Percentiles rank a stretch among this genome's conserved stretches.
Conservation (phyloP, 2,113 vertebrate species). For the Hippolais icterina region DNA sequence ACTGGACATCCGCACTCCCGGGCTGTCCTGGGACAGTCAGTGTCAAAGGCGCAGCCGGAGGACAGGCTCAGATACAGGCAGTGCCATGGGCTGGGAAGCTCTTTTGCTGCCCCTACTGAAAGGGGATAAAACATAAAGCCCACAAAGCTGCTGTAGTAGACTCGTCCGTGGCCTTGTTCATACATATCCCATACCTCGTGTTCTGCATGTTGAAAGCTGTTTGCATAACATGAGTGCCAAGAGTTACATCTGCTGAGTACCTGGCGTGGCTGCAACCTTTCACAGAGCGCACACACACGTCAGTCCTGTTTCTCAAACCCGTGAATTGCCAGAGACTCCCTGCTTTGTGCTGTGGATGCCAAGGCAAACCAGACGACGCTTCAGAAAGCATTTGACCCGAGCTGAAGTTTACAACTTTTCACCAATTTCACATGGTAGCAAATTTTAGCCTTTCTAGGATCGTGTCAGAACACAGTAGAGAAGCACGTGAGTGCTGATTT, state of each 20-base stretch:
- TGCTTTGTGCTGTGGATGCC: not conserved
- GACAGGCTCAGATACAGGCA: not conserved
- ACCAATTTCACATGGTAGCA: not conserved
- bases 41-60: not conserved
- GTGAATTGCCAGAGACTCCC: not conserved
- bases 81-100: not conserved
- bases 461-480: fast-evolving
- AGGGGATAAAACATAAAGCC: too few relatives aligned
- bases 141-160: not conserved
- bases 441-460: not conserved
- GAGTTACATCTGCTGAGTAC: not conserved
- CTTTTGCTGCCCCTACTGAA: not conserved
- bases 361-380: fast-evolving
- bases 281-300: fast-evolving
- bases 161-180: not conserved
- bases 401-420: not conserved
- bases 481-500: not conserved
- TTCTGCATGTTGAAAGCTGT: not conserved
- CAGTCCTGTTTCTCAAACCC: not conserved
- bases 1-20: not conserved
- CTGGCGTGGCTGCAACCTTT: not conserved
- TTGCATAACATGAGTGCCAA: fast-evolving
- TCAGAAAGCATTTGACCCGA: not conserved
- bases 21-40: not conserved
- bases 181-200: fast-evolving